Base-by-base conservation (phyloP, 1,140 invertebrate species). In the Cheumatopsyche charites region DNA sequence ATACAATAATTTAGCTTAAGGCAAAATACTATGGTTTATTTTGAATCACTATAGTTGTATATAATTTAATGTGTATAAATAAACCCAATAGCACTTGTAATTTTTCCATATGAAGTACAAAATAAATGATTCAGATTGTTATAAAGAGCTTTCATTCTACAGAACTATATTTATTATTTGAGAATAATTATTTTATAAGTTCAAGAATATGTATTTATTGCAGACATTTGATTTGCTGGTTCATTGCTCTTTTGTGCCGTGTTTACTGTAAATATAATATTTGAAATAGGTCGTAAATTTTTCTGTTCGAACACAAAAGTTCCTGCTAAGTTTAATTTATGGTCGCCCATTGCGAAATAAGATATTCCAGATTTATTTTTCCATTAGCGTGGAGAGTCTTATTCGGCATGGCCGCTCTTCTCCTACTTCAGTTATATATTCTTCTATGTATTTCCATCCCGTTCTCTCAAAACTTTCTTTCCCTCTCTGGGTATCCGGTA, bases 271-370 rank as follows among this genome's bases (percentile, higher is more conserved):
- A 72, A 72, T 72, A 73, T 62, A 45, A 70, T 66, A 41, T 73
- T 73, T 70, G 62, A 73, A 73, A 73, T 65, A 23, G 67, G 45
- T 70, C 71, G 71, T 73, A 73, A 73, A 73, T 73, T 73, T 73
- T 73, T 70, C 67, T 67, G 2, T 49, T 70, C 36, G 62, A 73
- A 73, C 65, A 70, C 58, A 73, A 73, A 73, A 61, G 62, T 70
- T 73, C 67, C 68, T 36, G 62, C 65, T 52, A 61, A 62, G n/a
- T 47, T 73, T 62, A 67, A 70, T 73, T 73, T 73, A 73, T 73
- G 36, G 67, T 42, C 47, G 36, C 11, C 55, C 62, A 49, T 69
- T 62, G 61, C 67, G 55, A 65, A 63, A 25, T 41, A 55, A 55
- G 36, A 23, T 66, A 66, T 73, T 43, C 42, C 43, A 68, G 67